These are phyloP conservation scores for Heliconius nattereri DNA, from an alignment of 1,140 invertebrate species.

Conservation along the genomic window DNA sequence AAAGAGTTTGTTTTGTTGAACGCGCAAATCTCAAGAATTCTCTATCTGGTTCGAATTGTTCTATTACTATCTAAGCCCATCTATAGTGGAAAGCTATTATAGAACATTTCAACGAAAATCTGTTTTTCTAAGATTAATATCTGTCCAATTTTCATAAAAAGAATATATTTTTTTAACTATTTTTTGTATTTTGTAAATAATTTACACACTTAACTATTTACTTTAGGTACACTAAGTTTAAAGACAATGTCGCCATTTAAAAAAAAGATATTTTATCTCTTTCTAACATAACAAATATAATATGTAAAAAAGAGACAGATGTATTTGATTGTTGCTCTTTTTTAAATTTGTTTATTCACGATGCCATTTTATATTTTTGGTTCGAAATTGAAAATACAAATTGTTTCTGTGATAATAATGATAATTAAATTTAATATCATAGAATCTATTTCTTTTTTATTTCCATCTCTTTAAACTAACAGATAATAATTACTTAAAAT, in stretches of 20 bases:
- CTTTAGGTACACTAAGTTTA: background rate
- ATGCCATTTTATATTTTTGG: constrained; percentile 30
- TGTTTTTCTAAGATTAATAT: no score
- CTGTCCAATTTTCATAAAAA: no score
- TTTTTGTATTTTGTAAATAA: background rate
- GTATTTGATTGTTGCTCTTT: background rate
- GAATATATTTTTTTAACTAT: no score
- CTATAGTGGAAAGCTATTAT: no score
- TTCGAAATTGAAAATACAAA: constrained; percentile 24
- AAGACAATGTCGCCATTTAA: background rate
- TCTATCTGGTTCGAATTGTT: no score
- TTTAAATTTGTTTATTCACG: constrained; percentile 1
- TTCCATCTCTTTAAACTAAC: background rate
- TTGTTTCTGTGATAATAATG: constrained; percentile 31
- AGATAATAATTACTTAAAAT: no score
- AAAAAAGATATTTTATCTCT: background rate
- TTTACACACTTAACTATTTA: background rate
- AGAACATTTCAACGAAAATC: no score
- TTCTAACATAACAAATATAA: background rate
- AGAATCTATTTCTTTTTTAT: constrained; percentile 15
- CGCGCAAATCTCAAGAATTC: no score
- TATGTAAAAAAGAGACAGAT: constrained; percentile 11
- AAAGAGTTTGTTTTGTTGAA: no score
- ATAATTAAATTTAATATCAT: constrained; percentile 28
- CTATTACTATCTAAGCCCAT: no score